Conservation (phyloP, 2,888 invertebrate species). For the Idaea biselata region DNA sequence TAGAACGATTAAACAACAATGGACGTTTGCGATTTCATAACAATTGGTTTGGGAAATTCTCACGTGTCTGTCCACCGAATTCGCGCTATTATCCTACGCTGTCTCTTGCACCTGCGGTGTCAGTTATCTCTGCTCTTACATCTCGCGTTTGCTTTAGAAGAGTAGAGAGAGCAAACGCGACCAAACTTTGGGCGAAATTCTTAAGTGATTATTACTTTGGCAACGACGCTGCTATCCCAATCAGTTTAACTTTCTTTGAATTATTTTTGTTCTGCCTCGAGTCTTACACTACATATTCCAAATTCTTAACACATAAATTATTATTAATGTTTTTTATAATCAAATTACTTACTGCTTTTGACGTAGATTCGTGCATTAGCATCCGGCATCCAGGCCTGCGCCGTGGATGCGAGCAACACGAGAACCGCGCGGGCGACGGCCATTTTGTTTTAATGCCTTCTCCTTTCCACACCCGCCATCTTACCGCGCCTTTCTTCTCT, state of each 20-base stretch:
- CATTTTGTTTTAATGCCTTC: slow-evolving; percentile 67
- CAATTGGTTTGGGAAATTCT: slow-evolving; percentile 62
- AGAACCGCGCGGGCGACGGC: slow-evolving; percentile 78
- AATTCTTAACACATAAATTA: too few relatives aligned
- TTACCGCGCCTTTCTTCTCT: slow-evolving; percentile 43
- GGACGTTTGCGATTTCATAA: slow-evolving; percentile 63
- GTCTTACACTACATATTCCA: too few relatives aligned
- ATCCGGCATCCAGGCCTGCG: slow-evolving; percentile 87
- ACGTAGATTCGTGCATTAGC: slow-evolving; percentile 84
- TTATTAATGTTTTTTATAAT: background rate
- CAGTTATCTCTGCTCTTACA: slow-evolving; percentile 8
- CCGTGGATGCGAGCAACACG: slow-evolving; percentile 77
- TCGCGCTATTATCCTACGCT: slow-evolving; percentile 31
- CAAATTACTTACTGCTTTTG: slow-evolving; percentile 78
- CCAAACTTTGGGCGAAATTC: background rate
- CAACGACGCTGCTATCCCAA: background rate
- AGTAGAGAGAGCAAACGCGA: background rate
- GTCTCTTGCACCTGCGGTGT: slow-evolving; percentile 46
- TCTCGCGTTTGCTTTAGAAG: background rate
- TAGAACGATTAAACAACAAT: slow-evolving; percentile 65
- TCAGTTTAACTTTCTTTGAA: background rate
- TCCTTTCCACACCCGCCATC: slow-evolving; percentile 69
- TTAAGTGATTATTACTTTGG: background rate
- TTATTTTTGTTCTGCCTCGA: too few relatives aligned
- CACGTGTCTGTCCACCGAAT: slow-evolving; percentile 51